Evolutionary conservation across 2,113 vertebrate species (phyloP), one percentile per base, ranked within the genome.

Genomic region (Acanthochromis polyacanthus): DNA sequence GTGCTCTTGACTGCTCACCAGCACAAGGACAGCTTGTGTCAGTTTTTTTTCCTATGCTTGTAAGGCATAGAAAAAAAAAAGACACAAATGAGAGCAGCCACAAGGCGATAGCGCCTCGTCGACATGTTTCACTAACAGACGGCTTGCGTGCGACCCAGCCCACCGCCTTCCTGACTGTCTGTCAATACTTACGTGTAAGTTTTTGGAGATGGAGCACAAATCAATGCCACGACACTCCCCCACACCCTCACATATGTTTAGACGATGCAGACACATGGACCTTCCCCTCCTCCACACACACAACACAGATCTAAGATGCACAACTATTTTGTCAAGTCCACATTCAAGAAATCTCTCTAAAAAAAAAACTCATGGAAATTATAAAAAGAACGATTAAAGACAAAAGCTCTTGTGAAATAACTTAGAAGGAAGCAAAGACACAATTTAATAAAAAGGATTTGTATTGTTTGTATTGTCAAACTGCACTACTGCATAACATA

Each of bases 401-500:
- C 25, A 25, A 58, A 82, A 51, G 20, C 15, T 61, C 19, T 53
- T 48, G 23, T 43, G 25, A 59, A 40, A 84, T 8, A 59, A 71
- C 30, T 30, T 80, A 66, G 32, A 85, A 86, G 64, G 55, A 89
- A 81, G 57, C 73, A 82, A 56, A 48, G 82, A 89, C 74, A 87
- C 86, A 74, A 73, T 89, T 90, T 81, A 75, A 92, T 93, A 93
- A 93, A 93, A 93, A 90, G 89, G 59, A 87, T 93, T 92, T 94
- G 92, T 92, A 94, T 93, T 93, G 84, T 92, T 89, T 92, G 85
- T 93, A 91, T 93, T 93, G 90, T 89, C 96, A 97, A 97, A 95
- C 96, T 95, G 91, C 94, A 96, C 96, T 98, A 99, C 96, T 96
- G 96, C 96, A 96, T 98, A 98, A 97, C 97, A 97, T 97, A 97